Percentiles rank a stretch among this genome's conserved stretches.
Evolutionary conservation across 2,113 vertebrate genomes (phyloP).

Genomic region (Cyprinodon tularosa): DNA sequence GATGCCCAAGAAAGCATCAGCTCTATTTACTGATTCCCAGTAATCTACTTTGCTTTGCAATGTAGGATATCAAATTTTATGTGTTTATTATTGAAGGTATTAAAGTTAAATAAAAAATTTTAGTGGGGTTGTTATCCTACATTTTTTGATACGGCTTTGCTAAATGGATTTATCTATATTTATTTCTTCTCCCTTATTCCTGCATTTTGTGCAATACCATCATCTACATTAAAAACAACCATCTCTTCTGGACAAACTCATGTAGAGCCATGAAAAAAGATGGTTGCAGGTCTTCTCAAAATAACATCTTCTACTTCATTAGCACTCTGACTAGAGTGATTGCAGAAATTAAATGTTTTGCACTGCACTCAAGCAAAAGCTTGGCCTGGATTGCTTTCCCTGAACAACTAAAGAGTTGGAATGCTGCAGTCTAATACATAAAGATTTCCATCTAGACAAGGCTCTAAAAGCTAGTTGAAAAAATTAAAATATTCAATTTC

Average conservation of each 20-base stretch:
- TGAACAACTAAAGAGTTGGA: neutral
- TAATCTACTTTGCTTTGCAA: neutral
- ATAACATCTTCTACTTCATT: constrained; percentile 68
- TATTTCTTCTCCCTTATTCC: neutral
- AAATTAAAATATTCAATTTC: neutral
- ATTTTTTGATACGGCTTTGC: neutral
- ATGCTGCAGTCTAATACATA: neutral
- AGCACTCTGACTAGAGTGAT: constrained; percentile 53
- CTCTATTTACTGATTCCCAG: neutral
- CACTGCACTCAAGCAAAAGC: neutral
- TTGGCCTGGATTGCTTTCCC: neutral
- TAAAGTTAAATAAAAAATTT: neutral
- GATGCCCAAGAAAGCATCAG: constrained; percentile 19
- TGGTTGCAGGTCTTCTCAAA: constrained; percentile 66
- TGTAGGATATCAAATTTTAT: neutral
- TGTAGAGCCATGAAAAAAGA: constrained; percentile 64
- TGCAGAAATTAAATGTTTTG: constrained; percentile 14
- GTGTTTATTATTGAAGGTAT: neutral
- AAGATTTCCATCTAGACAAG: neutral
- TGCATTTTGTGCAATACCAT: constrained; percentile 5
- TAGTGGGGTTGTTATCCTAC: neutral
- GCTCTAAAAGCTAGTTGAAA: neutral
- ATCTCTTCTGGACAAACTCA: constrained; percentile 60
- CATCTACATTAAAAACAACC: constrained; percentile 52
- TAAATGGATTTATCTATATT: neutral